Evolutionary conservation across 2,797 vertebrate species (phyloP), one percentile per base, ranked within the genome.

Genomic region (Miichthys miiuy): DNA sequence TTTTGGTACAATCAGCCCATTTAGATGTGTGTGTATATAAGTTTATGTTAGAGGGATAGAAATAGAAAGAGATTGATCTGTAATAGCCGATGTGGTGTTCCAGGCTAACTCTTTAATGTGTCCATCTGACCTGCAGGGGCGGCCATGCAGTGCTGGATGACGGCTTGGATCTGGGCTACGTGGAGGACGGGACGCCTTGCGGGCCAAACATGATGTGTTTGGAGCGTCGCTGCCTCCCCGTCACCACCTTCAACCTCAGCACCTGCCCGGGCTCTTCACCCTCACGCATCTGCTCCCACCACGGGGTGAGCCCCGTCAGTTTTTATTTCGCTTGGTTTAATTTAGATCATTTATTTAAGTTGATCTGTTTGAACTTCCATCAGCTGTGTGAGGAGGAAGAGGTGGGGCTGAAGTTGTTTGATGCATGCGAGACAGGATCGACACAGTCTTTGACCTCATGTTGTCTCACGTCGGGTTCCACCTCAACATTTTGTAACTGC

Each of bases 141-240:
- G 98, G 97, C 68, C 97, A 99, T 0, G 97, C 97, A 0, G 94
- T 98, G 82, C 92, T 99, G 88, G 97, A 98, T 8, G 98, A 99
- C 0, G 97, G 97, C 79, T 94, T 96, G 0, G 97, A 97, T 83
- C 88, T 99, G 89, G 98, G 98, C 88, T 99, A 99, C 0, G 97
- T 99, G 85, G 97, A 99, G 86, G 97, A 99, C 0, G 98, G 98
- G 76, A 97, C 97, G 0, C 97, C 97, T 3, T 99, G 98, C 1
- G 98, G 98, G 17, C 98, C 98, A 4, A 97, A 97, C 88, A 99
- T 99, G 98, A 96, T 99, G 95, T 99, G 98, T 89, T 92, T 98
- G 87, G 97, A 97, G 62, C 97, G 92, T 30, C 97, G 96, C 93
- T 99, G 98, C 94, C 96, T 97, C 71, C 95, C 96, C 0, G 93